Evolutionary conservation across 1,140 invertebrate genomes (phyloP), one percentile per base, ranked within the genome.

Genomic region (Panagrolaimus sp.): DNA sequence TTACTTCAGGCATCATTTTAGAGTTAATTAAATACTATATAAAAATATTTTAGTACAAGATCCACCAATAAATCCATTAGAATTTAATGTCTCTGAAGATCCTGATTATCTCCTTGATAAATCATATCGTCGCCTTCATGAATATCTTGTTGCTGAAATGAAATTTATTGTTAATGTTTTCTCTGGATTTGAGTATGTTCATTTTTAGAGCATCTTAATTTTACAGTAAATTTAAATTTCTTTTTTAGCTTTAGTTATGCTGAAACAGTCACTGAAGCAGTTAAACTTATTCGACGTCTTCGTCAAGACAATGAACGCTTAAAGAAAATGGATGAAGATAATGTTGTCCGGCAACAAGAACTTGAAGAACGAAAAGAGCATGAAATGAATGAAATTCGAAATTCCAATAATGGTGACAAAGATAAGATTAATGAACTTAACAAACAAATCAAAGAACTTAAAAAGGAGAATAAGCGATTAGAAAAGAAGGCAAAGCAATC

Each of bases 401-500:
- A 44, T n/a, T 26, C 21, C 10, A 47, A 65, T 24, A 47, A 45
- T 21, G 43, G 21, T 21, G 63, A 65, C 15, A 44, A 26, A 32
- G 43, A 65, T 21, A 15, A n/a, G 4, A 12, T 65, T 5, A 45
- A 45, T 15, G 45, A 65, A n/a, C 63, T 44, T 32, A 12, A 14
- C 10, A 12, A 65, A 24, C 43, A 28, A 12, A 8, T 65, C 8
- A 17, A 32, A 21, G 43, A 65, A 2, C 4, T 10, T 12, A 65
- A 26, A 26, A 44, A 26, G 4, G 43, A 45, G 2, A 12, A n/a
- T n/a, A 65, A 65, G 43, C 12, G 21, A 12, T 17, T 12, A 12
- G 45, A 44, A 21, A 65, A 47, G 43, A 47, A 65, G 63, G 10
- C 32, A 9, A 65, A 65, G n/a, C 17, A 65, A 21, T 38, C 63